Conservation (phyloP, 2,113 vertebrate species). For the Semicossyphus pulcher region DNA sequence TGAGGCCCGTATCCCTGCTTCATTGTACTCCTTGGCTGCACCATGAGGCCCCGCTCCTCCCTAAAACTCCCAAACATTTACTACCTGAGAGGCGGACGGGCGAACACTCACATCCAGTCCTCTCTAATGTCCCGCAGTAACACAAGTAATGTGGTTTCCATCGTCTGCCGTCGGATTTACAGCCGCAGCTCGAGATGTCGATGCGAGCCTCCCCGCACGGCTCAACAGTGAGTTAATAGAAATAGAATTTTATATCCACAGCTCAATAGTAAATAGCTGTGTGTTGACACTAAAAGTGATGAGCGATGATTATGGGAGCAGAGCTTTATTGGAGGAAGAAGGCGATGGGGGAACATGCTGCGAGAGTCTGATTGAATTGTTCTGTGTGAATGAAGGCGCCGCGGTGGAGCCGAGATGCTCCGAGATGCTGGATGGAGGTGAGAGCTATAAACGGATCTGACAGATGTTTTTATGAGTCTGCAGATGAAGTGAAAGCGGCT, state of each 20-base stretch:
- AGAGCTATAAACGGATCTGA: background rate
- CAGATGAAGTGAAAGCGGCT: background rate
- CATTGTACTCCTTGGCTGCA: background rate
- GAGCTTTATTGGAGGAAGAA: constrained; percentile 42
- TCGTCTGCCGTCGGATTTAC: constrained; percentile 18
- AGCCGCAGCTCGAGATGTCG: constrained; percentile 32
- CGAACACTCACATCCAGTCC: background rate
- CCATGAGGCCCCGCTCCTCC: background rate
- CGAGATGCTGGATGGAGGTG: background rate
- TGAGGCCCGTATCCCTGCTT: background rate
- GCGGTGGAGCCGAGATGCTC: background rate
- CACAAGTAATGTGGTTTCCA: constrained; percentile 24
- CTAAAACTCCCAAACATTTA: constrained; percentile 17
- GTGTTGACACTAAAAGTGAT: constrained; percentile 65
- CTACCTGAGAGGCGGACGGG: background rate
- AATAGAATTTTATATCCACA: constrained; percentile 54
- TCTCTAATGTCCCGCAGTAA: constrained; percentile 12
- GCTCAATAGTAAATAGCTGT: constrained; percentile 55
- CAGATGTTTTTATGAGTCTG: background rate
- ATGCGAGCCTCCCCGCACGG: constrained; percentile 21
- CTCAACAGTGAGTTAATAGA: constrained; percentile 44
- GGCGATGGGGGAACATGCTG: constrained; percentile 38
- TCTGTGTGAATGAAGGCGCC: background rate
- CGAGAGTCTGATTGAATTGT: constrained; percentile 41
- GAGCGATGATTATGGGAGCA: constrained; percentile 53